These are phyloP conservation scores for Pachyuromys duprasi DNA, from an alignment of 2,797 vertebrate genomes.

Conservation along the genomic window DNA sequence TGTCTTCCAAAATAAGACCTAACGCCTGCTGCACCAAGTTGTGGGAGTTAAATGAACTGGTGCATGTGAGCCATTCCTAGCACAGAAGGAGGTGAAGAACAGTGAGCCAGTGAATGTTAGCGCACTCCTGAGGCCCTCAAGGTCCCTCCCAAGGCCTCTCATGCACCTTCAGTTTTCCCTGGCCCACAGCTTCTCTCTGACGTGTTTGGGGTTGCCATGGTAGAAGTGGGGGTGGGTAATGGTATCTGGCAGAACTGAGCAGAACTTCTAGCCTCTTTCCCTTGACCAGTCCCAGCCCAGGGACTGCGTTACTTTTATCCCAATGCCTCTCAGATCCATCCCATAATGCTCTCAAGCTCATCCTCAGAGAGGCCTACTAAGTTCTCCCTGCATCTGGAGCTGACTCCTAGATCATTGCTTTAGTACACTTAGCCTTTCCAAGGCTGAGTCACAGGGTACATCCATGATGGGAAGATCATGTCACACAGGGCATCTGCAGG, in stretches of 20 bases:
- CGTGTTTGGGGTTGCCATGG: background rate
- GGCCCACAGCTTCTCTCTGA: background rate
- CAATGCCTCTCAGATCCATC: conserved; percentile 1
- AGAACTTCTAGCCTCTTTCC: background rate
- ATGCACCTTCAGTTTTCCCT: background rate
- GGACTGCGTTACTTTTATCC: conserved; percentile 1
- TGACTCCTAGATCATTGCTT: background rate
- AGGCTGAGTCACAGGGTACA: conserved; percentile 54
- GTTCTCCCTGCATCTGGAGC: conserved; percentile 8
- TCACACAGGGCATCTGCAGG: background rate
- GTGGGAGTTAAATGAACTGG: background rate
- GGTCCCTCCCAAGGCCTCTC: background rate
- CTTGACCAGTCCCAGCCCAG: background rate
- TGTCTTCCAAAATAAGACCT: background rate
- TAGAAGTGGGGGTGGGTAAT: background rate
- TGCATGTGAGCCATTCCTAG: background rate
- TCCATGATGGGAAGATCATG: conserved; percentile 27
- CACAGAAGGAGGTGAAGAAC: background rate
- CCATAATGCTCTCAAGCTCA: background rate
- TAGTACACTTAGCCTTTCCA: conserved; percentile 21
- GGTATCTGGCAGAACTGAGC: background rate
- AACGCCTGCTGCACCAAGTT: background rate
- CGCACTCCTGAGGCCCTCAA: background rate
- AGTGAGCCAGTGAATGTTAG: background rate
- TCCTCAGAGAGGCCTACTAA: conserved; percentile 8